Evolutionary conservation across 2,797 vertebrate species (phyloP), one percentile per base, ranked within the genome.

Genomic region (Squalus acanthias): DNA sequence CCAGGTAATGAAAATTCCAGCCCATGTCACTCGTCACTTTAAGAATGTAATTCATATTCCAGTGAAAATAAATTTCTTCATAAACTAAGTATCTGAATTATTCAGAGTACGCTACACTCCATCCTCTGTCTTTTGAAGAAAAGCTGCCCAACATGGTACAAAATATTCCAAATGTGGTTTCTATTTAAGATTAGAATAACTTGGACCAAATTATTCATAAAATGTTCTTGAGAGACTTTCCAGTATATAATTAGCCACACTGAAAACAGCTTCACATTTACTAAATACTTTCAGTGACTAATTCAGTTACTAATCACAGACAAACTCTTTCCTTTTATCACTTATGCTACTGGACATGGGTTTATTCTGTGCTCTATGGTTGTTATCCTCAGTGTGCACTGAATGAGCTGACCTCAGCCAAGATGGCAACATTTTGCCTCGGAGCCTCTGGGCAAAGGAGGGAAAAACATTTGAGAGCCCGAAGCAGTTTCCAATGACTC

Each of bases 91-190:
- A 33, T 63, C 60, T 91, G 57, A 63, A 63, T 57, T 0, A 88
- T 63, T 91, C 57, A 0, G 29, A 24, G 4, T 33, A 8, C 3
- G 10, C 2, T 67, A 7, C 65, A 46, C 63, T 39, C 60, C n/a
- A 82, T 82, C 57, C 60, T 65, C 88, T 60, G 29, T n/a, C 88
- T 93, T 93, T 93, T 93, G 60, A 93, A 67, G 17, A 65, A 93
- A 89, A 67, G 15, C 33, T 92, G 33, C 5, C 29, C 60, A 65
- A 3, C 63, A 67, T 63, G 65, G n/a, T 39, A 39, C 60, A 93
- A 67, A 39, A 39, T 65, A 89, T 29, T 60, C 57, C 26, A 29
- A 89, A 89, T 89, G 10, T 60, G 29, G 26, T n/a, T 91, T 63
- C 26, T 63, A 33, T 60, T 63, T n/a, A 93, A 93, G n/a, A 93